Conservation (phyloP, 2,888 invertebrate species). For the Ischnus inquisitorius region DNA sequence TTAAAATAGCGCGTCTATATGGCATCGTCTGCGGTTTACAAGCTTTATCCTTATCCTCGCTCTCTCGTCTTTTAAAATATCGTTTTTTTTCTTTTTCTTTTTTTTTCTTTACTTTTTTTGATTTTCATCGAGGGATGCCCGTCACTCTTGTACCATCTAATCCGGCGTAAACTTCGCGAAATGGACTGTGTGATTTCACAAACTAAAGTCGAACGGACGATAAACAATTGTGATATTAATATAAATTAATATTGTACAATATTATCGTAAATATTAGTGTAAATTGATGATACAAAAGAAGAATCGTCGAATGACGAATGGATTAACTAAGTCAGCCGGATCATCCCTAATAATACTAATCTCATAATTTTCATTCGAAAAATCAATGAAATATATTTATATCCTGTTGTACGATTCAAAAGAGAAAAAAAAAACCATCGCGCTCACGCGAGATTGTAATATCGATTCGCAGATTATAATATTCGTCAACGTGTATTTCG, state of each 20-base stretch:
- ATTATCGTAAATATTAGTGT: slow-evolving; percentile 14
- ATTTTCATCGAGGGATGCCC: slow-evolving; percentile 60
- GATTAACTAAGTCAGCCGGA: slow-evolving; percentile 30
- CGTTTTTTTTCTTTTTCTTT: slow-evolving; percentile 14
- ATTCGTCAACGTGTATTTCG: slow-evolving; percentile 45
- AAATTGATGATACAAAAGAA: background rate
- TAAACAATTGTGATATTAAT: background rate
- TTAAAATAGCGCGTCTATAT: slow-evolving; percentile 83
- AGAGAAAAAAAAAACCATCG: background rate
- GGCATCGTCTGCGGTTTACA: slow-evolving; percentile 76
- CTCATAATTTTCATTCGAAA: background rate
- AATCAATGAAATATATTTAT: slow-evolving; percentile 28
- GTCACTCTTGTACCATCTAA: slow-evolving; percentile 6
- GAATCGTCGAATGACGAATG: slow-evolving; percentile 30
- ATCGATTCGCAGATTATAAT: slow-evolving; percentile 57
- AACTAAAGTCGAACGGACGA: slow-evolving; percentile 4
- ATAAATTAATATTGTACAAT: no score
- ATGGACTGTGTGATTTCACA: background rate
- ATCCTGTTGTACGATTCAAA: background rate
- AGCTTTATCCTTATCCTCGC: slow-evolving; percentile 25
- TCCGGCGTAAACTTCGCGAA: slow-evolving; percentile 4
- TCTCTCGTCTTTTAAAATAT: slow-evolving; percentile 17
- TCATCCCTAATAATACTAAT: slow-evolving; percentile 57
- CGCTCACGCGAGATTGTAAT: slow-evolving; percentile 22
- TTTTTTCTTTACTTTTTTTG: slow-evolving; percentile 61